A percentile compares a stretch with the other conserved stretches of the same genome.
Conservation (phyloP, 2,113 vertebrate species). For the Alexandromys fortis region DNA sequence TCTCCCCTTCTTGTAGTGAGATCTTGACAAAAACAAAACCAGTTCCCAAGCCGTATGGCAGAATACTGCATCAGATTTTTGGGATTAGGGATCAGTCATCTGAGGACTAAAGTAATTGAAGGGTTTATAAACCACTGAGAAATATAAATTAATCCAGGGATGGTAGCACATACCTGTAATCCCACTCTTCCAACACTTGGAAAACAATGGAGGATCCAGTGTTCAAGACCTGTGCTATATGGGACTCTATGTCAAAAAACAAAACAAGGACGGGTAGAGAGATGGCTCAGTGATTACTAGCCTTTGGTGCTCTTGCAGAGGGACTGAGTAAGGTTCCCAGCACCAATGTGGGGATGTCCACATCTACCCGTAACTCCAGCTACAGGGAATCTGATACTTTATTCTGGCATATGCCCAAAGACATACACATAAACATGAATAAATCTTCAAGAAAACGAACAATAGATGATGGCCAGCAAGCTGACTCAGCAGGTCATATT, state of each 20-base stretch:
- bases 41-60: neutral
- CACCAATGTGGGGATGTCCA: neutral
- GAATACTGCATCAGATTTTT: neutral
- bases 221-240: neutral
- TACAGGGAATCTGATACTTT: neutral
- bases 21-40: neutral
- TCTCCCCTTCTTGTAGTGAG: neutral
- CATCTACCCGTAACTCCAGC: neutral
- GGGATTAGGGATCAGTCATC: neutral
- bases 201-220: neutral
- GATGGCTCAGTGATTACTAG: neutral
- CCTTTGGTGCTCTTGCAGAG: neutral
- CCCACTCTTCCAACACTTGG: neutral
- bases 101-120: slow-evolving; percentile 2
- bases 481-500: neutral
- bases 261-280: neutral
- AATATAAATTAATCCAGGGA: neutral
- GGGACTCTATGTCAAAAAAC: neutral
- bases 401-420: neutral
- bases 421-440: neutral
- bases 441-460: neutral
- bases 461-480: neutral
- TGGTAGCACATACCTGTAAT: neutral
- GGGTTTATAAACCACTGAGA: neutral
- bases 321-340: neutral